Evolutionary conservation across 2,113 vertebrate genomes (phyloP).

Genomic region (Asarcornis scutulata): DNA sequence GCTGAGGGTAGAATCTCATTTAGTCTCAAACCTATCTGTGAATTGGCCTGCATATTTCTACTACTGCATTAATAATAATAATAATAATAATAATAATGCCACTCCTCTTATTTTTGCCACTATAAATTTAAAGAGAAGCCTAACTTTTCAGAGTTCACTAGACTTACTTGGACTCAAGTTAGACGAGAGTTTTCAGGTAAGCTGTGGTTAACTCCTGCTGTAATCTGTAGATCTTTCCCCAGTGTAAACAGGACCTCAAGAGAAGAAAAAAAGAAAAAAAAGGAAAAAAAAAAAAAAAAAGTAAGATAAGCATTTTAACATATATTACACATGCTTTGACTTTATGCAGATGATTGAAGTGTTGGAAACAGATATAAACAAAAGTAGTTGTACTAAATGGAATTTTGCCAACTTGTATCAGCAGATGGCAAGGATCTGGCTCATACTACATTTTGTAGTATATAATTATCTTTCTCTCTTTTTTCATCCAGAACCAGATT

Average conservation of each 20-base stretch:
- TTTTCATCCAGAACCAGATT: slow-evolving; percentile 38
- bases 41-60: not conserved
- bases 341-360: not conserved
- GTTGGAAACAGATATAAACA: not conserved
- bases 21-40: not conserved
- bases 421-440: slow-evolving; percentile 44
- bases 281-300: too few species aligned
- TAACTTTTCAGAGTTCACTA: not conserved
- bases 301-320: slow-evolving; percentile 8
- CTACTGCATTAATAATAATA: not conserved
- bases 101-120: not conserved
- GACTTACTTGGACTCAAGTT: not conserved
- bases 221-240: not conserved
- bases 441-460: slow-evolving; percentile 1
- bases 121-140: not conserved
- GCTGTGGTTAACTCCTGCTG: slow-evolving; percentile 23
- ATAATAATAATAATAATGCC: too few species aligned
- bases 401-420: slow-evolving; percentile 32
- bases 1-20: not conserved
- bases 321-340: not conserved
- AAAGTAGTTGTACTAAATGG: slow-evolving; percentile 25
- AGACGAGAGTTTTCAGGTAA: not conserved
- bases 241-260: slow-evolving; percentile 22
- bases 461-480: slow-evolving; percentile 41
- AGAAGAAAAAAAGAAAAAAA: not conserved